Evolutionary conservation across 2,113 vertebrate species (phyloP).

Genomic region (Eira barbara): DNA sequence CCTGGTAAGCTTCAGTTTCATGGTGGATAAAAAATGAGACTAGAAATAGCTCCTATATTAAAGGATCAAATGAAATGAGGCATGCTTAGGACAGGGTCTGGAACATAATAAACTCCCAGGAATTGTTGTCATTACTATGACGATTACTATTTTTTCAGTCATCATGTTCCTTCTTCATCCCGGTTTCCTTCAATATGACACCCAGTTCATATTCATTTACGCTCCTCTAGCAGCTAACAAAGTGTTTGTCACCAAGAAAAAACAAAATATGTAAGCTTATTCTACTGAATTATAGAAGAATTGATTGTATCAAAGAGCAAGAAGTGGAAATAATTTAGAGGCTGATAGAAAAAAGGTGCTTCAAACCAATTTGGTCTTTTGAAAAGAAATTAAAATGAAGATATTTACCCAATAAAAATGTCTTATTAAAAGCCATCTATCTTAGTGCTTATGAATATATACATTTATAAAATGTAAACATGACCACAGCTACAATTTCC

Average conservation of each 20-base stretch:
- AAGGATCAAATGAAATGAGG: neutral
- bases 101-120: neutral
- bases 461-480: neutral
- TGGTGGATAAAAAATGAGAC: neutral
- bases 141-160: neutral
- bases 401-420: neutral
- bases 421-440: neutral
- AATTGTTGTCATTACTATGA: neutral
- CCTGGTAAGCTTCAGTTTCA: neutral
- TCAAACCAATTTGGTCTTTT: neutral
- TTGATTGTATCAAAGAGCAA: neutral
- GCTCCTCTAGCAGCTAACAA: neutral
- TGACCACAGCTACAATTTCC: neutral
- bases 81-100: neutral
- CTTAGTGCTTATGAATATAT: neutral
- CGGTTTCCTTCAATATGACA: neutral
- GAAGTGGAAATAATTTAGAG: neutral
- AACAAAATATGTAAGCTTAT: neutral
- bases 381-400: neutral
- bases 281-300: neutral
- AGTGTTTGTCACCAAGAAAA: neutral
- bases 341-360: neutral
- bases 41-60: neutral
- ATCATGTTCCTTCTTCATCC: neutral
- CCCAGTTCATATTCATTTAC: neutral